Evolutionary conservation across 35 echinoderm and acorn worm species (phyloP).

Genomic region (Ophiothrix spiculata): DNA sequence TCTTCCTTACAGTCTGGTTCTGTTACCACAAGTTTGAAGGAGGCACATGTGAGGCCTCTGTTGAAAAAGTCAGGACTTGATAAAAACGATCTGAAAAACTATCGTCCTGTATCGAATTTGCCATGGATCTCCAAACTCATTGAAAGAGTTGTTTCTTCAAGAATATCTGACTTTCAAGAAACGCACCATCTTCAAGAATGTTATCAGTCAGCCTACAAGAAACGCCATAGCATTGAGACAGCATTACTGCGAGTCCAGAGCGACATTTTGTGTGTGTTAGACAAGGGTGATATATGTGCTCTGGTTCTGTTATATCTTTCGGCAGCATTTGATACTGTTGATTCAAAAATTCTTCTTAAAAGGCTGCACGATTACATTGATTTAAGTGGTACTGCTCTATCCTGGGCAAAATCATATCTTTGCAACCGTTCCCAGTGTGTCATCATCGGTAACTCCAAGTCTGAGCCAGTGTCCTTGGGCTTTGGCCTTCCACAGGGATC

Average conservation of each 20-base stretch:
- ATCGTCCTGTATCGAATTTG: conserved; percentile 56
- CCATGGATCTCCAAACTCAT: conserved; percentile 45
- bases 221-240: conserved; percentile 39
- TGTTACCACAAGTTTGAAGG: conserved; percentile 1
- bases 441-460: neutral
- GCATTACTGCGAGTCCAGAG: conserved; percentile 51
- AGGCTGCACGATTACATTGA: conserved; percentile 10
- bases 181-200: neutral
- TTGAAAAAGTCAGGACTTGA: conserved; percentile 45
- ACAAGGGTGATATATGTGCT: conserved; percentile 22
- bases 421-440: neutral
- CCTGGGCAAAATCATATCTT: conserved; percentile 39
- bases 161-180: neutral
- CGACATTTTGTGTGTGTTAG: conserved; percentile 26
- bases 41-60: conserved; percentile 24
- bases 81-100: conserved; percentile 35
- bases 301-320: conserved; percentile 46
- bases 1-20: neutral
- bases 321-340: conserved; percentile 53
- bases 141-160: conserved; percentile 25
- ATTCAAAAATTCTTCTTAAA: conserved; percentile 20
- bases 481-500: conserved; percentile 36
- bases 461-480: neutral
- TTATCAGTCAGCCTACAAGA: conserved; percentile 40
- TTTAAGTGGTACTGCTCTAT: conserved; percentile 14